These are phyloP conservation scores for Muscicapa comitata DNA, from an alignment of 2,797 vertebrate species.

Conservation along the genomic window DNA sequence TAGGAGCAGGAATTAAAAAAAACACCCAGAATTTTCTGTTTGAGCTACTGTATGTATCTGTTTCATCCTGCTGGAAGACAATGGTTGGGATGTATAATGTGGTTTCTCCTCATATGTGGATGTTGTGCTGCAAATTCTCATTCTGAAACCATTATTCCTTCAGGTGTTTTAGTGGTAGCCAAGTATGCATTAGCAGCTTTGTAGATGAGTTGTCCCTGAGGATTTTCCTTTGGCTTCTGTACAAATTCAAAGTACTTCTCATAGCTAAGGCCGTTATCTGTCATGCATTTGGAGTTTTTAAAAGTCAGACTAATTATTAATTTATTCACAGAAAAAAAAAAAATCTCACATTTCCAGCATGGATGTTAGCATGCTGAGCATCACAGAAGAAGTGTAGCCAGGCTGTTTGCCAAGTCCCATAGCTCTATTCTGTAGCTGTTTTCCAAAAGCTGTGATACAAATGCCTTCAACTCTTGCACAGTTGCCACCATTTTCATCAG, in stretches of 20 bases:
- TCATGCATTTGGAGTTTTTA: neutral
- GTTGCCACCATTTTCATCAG: conserved; percentile 31
- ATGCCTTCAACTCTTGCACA: conserved; percentile 1
- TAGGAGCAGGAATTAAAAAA: neutral
- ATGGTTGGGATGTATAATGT: neutral
- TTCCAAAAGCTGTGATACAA: conserved; percentile 8
- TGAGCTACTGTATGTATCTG: neutral
- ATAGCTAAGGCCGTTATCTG: neutral
- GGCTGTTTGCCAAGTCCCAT: neutral
- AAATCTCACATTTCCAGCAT: neutral
- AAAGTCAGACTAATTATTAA: neutral
- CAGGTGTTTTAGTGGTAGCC: conserved; percentile 14
- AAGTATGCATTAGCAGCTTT: conserved; percentile 7
- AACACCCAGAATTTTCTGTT: neutral
- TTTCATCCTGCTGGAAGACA: neutral
- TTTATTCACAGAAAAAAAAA: neutral
- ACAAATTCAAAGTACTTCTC: neutral
- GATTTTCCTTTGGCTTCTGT: conserved; percentile 10
- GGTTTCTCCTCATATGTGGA: neutral
- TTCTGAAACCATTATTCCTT: conserved; percentile 9
- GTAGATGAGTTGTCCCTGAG: neutral
- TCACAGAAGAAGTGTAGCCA: neutral
- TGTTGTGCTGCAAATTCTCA: neutral
- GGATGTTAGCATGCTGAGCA: neutral
- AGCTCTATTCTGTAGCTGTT: neutral